Percentiles rank a stretch among this genome's conserved stretches.
These are phyloP conservation scores for Cyprinus carpio DNA, from an alignment of 2,113 vertebrate genomes.

Conservation along the genomic window DNA sequence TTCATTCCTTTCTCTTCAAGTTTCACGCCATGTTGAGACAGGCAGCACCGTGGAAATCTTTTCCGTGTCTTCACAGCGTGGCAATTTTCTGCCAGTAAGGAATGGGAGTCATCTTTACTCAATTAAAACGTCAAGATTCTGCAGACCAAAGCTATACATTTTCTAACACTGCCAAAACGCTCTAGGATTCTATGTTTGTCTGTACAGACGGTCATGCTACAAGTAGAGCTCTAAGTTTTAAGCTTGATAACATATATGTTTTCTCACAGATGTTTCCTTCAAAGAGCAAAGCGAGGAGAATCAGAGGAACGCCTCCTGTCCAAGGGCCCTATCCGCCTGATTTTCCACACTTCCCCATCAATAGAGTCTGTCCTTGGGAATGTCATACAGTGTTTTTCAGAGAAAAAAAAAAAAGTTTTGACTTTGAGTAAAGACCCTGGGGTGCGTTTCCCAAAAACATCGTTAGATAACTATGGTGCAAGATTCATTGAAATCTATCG, in stretches of 20 bases:
- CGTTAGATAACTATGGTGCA: too few relatives aligned
- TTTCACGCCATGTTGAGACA: constrained; percentile 75
- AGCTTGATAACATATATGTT: constrained; percentile 15
- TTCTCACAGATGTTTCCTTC: constrained; percentile 43
- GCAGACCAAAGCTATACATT: constrained; percentile 24
- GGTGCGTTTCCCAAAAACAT: too few relatives aligned
- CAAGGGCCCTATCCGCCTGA: constrained; percentile 70
- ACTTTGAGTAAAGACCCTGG: constrained; percentile 5
- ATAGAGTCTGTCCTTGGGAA: constrained; percentile 75
- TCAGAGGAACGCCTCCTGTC: constrained; percentile 75
- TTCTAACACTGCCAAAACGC: not conserved
- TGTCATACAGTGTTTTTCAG: constrained; percentile 48
- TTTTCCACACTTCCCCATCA: constrained; percentile 75
- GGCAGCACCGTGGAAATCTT: constrained; percentile 78
- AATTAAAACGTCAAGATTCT: constrained; percentile 35
- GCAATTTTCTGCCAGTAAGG: constrained; percentile 67
- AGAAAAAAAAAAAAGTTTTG: constrained; percentile 31
- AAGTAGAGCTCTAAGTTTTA: constrained; percentile 14
- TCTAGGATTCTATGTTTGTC: not conserved
- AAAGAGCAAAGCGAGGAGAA: constrained; percentile 74
- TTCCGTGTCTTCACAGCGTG: constrained; percentile 66
- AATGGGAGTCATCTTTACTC: not conserved
- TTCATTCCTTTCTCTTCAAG: constrained; percentile 67
- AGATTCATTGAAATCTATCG: too few relatives aligned
- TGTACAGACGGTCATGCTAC: not conserved